phyloP scores from a whole-genome alignment of 2,888 invertebrate genomes.

The Teleiodes luculella region DNA sequence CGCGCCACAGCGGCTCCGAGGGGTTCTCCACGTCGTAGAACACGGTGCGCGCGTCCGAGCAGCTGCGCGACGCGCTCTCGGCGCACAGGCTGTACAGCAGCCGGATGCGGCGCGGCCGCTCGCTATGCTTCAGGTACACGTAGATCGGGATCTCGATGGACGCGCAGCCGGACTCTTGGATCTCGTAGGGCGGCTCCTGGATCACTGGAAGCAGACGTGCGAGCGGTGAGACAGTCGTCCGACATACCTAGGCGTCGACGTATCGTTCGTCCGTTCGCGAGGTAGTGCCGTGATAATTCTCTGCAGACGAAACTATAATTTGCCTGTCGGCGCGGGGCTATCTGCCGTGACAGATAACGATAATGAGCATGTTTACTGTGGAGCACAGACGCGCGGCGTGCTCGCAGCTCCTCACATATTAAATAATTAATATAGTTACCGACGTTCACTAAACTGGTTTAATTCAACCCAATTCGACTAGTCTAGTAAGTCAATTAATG shows the following conservation, averaged over 20 bases:
- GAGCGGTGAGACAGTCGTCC: conserved; percentile 23
- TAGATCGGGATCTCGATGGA: conserved; percentile 71
- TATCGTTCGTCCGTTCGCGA: neutral
- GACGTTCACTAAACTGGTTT: conserved; percentile 9
- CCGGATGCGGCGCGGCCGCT: conserved; percentile 64
- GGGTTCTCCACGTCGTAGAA: conserved; percentile 70
- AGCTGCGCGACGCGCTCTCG: conserved; percentile 59
- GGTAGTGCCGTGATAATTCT: conserved; percentile 17
- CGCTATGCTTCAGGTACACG: conserved; percentile 68
- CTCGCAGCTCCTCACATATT: conserved; percentile 1
- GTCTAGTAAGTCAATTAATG: neutral
- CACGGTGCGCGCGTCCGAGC: conserved; percentile 58
- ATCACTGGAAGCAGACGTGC: conserved; percentile 54
- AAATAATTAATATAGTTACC: conserved; percentile 12
- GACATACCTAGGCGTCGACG: conserved; percentile 15
- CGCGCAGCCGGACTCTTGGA: conserved; percentile 70
- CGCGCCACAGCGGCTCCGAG: conserved; percentile 53
- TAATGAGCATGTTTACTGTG: conserved; percentile 44
- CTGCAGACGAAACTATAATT: conserved; percentile 29
- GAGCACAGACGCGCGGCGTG: conserved; percentile 11
- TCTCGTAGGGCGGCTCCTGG: conserved; percentile 75
- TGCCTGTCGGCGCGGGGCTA: conserved; percentile 44
- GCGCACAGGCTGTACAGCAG: conserved; percentile 64
- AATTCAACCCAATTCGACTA: neutral
- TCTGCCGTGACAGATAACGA: conserved; percentile 49